These are phyloP conservation scores for Onychomys arenicola DNA, from an alignment of 2,797 vertebrate genomes.

Conservation along the genomic window DNA sequence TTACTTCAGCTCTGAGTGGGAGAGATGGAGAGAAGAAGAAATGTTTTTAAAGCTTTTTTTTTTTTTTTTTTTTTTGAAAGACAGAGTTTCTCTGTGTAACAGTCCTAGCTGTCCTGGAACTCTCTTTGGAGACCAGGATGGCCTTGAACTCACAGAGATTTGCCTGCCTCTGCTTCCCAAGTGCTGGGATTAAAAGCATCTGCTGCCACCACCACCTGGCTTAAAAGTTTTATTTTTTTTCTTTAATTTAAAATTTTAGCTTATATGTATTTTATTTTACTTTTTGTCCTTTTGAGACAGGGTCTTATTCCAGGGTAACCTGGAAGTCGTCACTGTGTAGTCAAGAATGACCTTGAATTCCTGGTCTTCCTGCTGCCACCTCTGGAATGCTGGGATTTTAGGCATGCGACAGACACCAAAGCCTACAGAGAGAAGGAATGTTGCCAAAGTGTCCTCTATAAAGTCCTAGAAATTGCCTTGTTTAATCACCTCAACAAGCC, in stretches of 20 bases:
- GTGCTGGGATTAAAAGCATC: no score
- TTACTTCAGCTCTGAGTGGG: slow-evolving; percentile 6
- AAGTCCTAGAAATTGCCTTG: slow-evolving; percentile 26
- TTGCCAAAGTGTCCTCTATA: not conserved
- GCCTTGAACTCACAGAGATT: no score
- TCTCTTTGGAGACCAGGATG: no score
- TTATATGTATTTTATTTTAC: not conserved
- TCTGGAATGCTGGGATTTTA: not conserved
- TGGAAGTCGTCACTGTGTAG: not conserved
- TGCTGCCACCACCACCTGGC: no score
- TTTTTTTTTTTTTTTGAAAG: not conserved
- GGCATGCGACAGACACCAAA: not conserved
- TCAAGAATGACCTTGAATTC: not conserved
- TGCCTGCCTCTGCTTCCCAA: no score
- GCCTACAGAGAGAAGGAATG: not conserved
- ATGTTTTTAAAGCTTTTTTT: not conserved
- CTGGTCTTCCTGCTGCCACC: no score
- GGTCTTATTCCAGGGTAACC: not conserved
- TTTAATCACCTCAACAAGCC: not conserved
- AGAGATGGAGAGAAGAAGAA: not conserved
- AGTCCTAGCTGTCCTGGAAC: no score
- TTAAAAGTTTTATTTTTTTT: not conserved
- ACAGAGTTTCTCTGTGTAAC: no score
- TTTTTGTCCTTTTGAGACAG: not conserved
- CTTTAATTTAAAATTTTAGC: not conserved